Percentiles rank a stretch among this genome's conserved stretches.
These are phyloP conservation scores for Aphaenogaster rudis DNA, from an alignment of 1,140 invertebrate species.

Conservation along the genomic window DNA sequence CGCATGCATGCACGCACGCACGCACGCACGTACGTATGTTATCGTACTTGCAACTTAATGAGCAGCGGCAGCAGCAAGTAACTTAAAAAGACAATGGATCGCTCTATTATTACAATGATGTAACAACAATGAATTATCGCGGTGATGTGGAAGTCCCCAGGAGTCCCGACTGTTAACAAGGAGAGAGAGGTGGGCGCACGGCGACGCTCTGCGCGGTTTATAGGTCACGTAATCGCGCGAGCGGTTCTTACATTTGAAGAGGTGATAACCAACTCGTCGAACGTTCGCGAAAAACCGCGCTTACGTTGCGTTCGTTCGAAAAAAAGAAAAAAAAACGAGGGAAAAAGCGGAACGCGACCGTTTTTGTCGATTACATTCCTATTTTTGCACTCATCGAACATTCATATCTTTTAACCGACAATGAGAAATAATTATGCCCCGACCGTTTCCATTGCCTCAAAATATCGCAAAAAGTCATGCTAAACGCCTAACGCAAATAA, in stretches of 20 bases:
- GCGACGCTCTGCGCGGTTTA: conserved; percentile 55
- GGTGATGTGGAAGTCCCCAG: background rate
- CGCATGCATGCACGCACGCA: background rate
- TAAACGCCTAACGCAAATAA: background rate
- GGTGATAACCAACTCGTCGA: conserved; percentile 49
- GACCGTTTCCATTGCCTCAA: background rate
- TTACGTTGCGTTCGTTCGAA: background rate
- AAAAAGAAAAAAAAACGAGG: background rate
- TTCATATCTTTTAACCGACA: background rate
- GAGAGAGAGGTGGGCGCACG: background rate
- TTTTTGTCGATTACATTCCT: background rate
- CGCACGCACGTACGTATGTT: conserved; percentile 28
- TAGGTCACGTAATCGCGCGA: conserved; percentile 70
- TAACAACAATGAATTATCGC: conserved; percentile 69
- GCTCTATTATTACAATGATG: conserved; percentile 67
- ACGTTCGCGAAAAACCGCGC: conserved; percentile 39
- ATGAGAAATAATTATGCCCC: background rate
- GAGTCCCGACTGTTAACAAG: conserved; percentile 55
- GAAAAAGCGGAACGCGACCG: background rate
- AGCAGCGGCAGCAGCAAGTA: conserved; percentile 43
- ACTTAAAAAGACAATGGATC: conserved; percentile 64
- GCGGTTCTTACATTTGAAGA: conserved; percentile 57
- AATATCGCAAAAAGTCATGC: background rate
- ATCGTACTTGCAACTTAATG: conserved; percentile 63
- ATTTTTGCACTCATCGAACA: conserved; percentile 9